These are phyloP conservation scores for Brachypteracias leptosomus DNA, from an alignment of 2,113 vertebrate species.

Conservation along the genomic window DNA sequence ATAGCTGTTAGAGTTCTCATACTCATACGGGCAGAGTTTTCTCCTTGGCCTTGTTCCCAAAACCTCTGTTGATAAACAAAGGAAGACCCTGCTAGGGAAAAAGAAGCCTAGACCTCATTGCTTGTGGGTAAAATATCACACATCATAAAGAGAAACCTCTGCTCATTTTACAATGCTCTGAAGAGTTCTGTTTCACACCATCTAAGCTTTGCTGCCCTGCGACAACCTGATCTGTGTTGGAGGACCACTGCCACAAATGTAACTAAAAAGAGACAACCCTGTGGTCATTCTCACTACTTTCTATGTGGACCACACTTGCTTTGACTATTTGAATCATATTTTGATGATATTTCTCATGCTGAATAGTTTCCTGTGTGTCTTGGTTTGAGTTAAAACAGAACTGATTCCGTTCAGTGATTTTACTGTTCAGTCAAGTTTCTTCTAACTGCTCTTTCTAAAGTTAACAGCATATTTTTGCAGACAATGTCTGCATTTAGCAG, in stretches of 20 bases:
- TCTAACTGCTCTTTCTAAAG: not conserved
- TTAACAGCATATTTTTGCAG: not conserved
- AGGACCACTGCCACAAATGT: not conserved
- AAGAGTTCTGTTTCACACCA: not conserved
- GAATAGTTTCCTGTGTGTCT: not conserved
- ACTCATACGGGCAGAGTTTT: not conserved
- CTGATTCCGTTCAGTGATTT: not conserved
- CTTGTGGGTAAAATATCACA: not conserved
- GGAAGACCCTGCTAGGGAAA: not conserved
- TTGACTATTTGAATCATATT: not conserved
- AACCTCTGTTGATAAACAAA: conserved; percentile 25
- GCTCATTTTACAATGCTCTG: not conserved
- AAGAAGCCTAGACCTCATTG: not conserved
- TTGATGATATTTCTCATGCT: not conserved
- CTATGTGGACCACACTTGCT: not conserved
- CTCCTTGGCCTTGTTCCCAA: not conserved
- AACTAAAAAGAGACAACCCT: not conserved
- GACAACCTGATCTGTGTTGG: not conserved
- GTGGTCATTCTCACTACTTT: not conserved
- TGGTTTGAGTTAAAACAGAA: not conserved
- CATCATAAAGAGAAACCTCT: not conserved
- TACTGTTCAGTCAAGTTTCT: not conserved
- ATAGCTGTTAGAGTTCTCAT: not conserved
- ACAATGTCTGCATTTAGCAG: not conserved
- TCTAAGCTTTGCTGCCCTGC: not conserved